A percentile compares a stretch with the other conserved stretches of the same genome.
Evolutionary conservation across 2,797 vertebrate species (phyloP).

Genomic region (Gallirallus australis): DNA sequence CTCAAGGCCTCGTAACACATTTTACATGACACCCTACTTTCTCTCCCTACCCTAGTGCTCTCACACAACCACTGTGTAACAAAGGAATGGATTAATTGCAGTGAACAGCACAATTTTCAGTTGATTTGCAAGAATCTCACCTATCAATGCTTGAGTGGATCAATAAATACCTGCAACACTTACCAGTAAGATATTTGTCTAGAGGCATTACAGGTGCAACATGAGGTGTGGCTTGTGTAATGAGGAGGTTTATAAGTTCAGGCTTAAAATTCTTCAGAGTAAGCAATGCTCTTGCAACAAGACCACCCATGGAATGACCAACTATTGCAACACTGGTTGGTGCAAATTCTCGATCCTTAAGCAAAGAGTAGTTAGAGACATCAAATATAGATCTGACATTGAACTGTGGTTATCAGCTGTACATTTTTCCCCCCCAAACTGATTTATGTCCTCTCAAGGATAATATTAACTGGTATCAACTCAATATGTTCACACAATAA

Average conservation of each 20-base stretch:
- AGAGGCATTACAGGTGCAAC: slow-evolving; percentile 91
- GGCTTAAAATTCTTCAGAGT: slow-evolving; percentile 92
- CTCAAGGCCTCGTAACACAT: background rate
- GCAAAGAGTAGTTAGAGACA: background rate
- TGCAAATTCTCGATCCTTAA: slow-evolving; percentile 84
- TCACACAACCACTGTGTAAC: background rate
- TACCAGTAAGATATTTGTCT: slow-evolving; percentile 91
- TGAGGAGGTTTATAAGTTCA: slow-evolving; percentile 89
- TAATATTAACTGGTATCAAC: background rate
- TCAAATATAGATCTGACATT: background rate
- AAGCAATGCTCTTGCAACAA: slow-evolving; percentile 93
- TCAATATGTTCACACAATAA: background rate
- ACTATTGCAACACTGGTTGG: slow-evolving; percentile 91
- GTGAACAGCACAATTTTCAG: background rate
- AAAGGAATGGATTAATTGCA: background rate
- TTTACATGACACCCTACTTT: background rate
- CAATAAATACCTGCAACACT: background rate
- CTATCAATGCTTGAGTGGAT: background rate
- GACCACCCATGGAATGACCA: slow-evolving; percentile 99
- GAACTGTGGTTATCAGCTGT: background rate
- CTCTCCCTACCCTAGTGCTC: background rate
- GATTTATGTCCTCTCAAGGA: background rate
- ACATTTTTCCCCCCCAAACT: background rate
- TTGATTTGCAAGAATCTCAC: background rate
- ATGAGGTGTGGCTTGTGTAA: slow-evolving; percentile 97